These are phyloP conservation scores for Apodemus sylvaticus DNA, from an alignment of 2,113 vertebrate species.

Conservation along the genomic window DNA sequence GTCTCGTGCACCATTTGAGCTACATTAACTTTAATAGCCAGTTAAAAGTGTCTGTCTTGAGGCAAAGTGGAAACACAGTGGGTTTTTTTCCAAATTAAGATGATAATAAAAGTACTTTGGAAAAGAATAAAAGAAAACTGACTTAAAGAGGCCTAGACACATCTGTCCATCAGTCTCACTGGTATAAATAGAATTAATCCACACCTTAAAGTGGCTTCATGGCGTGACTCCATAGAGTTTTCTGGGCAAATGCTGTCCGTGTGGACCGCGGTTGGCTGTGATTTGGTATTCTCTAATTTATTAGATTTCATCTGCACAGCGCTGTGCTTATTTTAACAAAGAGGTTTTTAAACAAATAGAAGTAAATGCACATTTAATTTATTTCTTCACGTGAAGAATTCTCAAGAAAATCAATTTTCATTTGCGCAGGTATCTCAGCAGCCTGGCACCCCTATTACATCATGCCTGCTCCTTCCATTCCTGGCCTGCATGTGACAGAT, in stretches of 20 bases:
- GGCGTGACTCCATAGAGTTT: background rate
- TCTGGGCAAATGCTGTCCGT: background rate
- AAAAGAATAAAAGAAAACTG: conserved; percentile 58
- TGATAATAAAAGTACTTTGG: conserved; percentile 61
- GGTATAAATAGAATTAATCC: conserved; percentile 68
- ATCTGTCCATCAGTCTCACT: conserved; percentile 9
- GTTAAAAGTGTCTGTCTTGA: conserved; percentile 48
- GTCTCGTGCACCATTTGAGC: background rate
- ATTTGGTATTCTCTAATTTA: conserved; percentile 81
- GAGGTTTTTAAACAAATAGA: conserved; percentile 83
- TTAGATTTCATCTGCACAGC: conserved; percentile 67
- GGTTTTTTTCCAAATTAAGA: conserved; percentile 42
- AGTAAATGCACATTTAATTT: conserved; percentile 84
- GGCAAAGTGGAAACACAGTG: conserved; percentile 57
- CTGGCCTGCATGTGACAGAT: conserved; percentile 73
- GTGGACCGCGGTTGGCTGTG: conserved; percentile 56
- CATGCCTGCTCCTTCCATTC: conserved; percentile 40
- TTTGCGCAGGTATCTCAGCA: conserved; percentile 76
- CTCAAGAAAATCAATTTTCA: conserved; percentile 84
- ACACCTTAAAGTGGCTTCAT: conserved; percentile 48
- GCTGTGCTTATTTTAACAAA: conserved; percentile 81
- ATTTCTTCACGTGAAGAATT: conserved; percentile 76
- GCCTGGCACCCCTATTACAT: conserved; percentile 57
- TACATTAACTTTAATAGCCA: conserved; percentile 42
- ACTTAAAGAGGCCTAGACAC: conserved; percentile 19